Percentiles rank a stretch among this genome's conserved stretches.
Evolutionary conservation across 2,113 vertebrate species (phyloP).

Genomic region (Seriola dumerili): DNA sequence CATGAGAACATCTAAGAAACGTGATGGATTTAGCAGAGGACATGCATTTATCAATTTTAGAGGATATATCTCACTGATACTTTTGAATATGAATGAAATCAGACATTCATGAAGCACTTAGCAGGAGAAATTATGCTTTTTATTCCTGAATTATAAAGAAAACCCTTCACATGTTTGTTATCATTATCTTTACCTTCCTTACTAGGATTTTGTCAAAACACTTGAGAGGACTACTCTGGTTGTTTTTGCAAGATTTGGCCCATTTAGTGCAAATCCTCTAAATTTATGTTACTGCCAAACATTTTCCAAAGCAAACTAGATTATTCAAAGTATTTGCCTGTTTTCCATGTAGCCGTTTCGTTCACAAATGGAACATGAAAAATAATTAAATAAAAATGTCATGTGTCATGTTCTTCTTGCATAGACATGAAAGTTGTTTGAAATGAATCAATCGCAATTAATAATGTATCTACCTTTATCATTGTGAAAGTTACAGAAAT

Average conservation of each 20-base stretch:
- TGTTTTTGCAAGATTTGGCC: conserved; percentile 20
- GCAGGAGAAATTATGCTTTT: neutral
- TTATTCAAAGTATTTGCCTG: neutral
- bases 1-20: conserved; percentile 31
- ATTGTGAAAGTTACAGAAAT: neutral
- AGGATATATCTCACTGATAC: neutral
- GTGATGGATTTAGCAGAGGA: conserved; percentile 16
- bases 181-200: neutral
- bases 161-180: neutral
- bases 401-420: neutral
- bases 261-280: neutral
- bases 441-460: neutral
- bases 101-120: conserved; percentile 6
- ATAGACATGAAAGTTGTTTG: neutral
- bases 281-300: neutral
- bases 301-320: neutral
- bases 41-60: conserved; percentile 41
- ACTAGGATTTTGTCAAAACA: neutral
- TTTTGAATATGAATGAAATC: conserved; percentile 25
- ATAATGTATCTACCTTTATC: neutral
- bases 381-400: neutral
- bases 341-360: neutral
- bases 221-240: neutral
- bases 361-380: neutral
- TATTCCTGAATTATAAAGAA: neutral